A percentile compares a stretch with the other conserved stretches of the same genome.
Conservation (phyloP, 2,797 vertebrate species). For the Galago senegalensis region DNA sequence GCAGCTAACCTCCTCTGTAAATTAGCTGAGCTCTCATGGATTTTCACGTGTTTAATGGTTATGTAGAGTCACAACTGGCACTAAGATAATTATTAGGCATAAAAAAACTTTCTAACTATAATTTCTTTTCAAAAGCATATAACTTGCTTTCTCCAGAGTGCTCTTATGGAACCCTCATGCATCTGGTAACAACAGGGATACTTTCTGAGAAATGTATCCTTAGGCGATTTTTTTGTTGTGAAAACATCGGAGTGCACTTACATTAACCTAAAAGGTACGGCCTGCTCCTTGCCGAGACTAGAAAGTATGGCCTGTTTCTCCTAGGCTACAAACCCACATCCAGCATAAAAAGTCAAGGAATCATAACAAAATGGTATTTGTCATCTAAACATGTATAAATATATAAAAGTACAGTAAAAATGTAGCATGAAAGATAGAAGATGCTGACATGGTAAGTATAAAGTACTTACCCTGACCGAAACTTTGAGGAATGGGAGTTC, state of each 20-base stretch:
- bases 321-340: neutral
- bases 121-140: neutral
- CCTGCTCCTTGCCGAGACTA: neutral
- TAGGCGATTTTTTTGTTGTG: neutral
- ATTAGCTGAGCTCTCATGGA: neutral
- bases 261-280: neutral
- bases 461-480: neutral
- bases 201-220: neutral
- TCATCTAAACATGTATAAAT: neutral
- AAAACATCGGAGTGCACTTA: neutral
- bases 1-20: neutral
- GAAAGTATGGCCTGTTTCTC: neutral
- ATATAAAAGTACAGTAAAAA: neutral
- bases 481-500: neutral
- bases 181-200: neutral
- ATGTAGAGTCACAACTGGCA: neutral
- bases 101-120: conserved; percentile 15
- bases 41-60: neutral
- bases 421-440: neutral
- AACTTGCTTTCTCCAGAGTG: conserved; percentile 53
- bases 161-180: neutral
- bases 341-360: neutral
- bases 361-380: neutral
- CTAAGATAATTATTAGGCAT: neutral
- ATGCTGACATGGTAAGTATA: neutral